Percentiles rank a stretch among this genome's conserved stretches.
phyloP scores from a whole-genome alignment of 2,888 invertebrate species.

The Hedychridium roseum region DNA sequence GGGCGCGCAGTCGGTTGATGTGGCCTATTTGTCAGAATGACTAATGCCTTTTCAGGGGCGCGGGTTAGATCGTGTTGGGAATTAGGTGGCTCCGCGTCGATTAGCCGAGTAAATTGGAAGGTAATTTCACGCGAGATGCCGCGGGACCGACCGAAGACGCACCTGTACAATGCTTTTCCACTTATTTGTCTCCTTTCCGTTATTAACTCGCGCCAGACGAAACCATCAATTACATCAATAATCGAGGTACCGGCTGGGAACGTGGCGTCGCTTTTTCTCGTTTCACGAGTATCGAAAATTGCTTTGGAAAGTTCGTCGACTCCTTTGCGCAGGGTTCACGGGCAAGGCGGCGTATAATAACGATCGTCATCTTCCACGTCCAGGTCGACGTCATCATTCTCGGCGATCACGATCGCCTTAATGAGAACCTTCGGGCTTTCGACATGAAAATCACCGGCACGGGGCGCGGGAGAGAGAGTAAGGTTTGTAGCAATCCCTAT shows the following conservation, averaged over 20 bases:
- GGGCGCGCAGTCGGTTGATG: not conserved
- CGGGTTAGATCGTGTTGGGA: not conserved
- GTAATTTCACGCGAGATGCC: slow-evolving; percentile 9
- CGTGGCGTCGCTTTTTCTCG: slow-evolving; percentile 11
- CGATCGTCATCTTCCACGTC: slow-evolving; percentile 19
- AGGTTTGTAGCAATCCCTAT: slow-evolving; percentile 13
- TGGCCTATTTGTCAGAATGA: not conserved
- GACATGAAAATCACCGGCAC: slow-evolving; percentile 5
- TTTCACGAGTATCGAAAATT: slow-evolving; percentile 26
- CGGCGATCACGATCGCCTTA: slow-evolving; percentile 16
- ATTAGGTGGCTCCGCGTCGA: slow-evolving; percentile 3
- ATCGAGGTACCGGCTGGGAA: slow-evolving; percentile 22
- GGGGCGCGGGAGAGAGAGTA: not conserved
- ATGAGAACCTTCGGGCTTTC: slow-evolving; percentile 12
- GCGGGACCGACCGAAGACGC: not conserved
- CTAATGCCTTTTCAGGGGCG: not conserved
- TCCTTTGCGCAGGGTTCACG: slow-evolving; percentile 10
- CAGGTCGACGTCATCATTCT: too few species aligned
- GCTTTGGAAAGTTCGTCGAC: slow-evolving; percentile 28
- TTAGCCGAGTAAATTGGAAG: slow-evolving; percentile 14
- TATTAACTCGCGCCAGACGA: slow-evolving; percentile 21
- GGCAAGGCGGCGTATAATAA: slow-evolving; percentile 20
- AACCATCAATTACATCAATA: slow-evolving; percentile 33
- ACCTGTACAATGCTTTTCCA: slow-evolving; percentile 10
- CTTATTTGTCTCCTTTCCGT: slow-evolving; percentile 35